Evolutionary conservation across 37 sponge, comb jelly and placozoan genomes (phyloP).

Genomic region (Cladorhizidae sp.): DNA sequence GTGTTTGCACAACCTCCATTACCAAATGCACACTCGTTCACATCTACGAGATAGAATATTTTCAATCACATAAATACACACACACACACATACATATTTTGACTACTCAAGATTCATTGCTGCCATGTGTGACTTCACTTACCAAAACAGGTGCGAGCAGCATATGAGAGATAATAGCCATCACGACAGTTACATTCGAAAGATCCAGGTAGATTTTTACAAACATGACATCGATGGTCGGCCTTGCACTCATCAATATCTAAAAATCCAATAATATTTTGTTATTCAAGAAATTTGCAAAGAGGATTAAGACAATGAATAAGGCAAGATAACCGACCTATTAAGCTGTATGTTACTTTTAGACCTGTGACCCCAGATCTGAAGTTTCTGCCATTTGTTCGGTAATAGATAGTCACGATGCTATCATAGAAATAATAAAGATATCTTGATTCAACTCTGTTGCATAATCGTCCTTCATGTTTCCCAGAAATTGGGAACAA

Average conservation of each 20-base stretch:
- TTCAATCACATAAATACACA: neutral
- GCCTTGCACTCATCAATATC: slow-evolving; percentile 8
- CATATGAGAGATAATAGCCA: slow-evolving; percentile 35
- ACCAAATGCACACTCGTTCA: slow-evolving; percentile 70
- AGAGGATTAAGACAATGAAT: neutral
- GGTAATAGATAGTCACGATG: slow-evolving; percentile 6
- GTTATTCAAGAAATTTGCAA: neutral
- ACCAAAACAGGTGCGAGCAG: slow-evolving; percentile 44
- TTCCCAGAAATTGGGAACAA: neutral
- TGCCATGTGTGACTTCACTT: neutral
- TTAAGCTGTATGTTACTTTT: neutral
- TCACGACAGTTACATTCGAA: slow-evolving; percentile 36
- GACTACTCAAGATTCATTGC: neutral
- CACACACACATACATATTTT: neutral
- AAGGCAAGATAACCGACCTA: neutral
- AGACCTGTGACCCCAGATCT: neutral
- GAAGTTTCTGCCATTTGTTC: neutral
- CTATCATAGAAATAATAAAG: too few relatives aligned
- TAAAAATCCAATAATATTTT: neutral
- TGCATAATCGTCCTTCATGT: neutral
- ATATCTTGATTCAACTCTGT: neutral
- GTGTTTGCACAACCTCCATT: slow-evolving; percentile 44
- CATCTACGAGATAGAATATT: slow-evolving; percentile 29
- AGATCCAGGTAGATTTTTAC: slow-evolving; percentile 40
- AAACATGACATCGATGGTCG: slow-evolving; percentile 22